Evolutionary conservation across 2,113 vertebrate species (phyloP), one percentile per base, ranked within the genome.

Genomic region (Silurus meridionalis): DNA sequence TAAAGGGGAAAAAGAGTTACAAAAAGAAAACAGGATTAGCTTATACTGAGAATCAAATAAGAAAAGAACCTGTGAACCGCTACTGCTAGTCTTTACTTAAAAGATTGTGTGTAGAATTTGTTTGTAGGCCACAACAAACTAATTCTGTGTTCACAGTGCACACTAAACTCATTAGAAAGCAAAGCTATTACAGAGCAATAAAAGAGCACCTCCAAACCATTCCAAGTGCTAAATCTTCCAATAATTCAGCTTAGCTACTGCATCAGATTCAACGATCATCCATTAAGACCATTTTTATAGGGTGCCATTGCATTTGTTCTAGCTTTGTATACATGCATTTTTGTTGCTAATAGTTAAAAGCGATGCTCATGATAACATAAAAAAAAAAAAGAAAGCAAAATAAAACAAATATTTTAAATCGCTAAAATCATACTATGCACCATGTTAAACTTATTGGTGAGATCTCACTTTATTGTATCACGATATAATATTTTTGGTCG

Each of bases 1-100:
- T 96, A 89, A 95, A 94, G 87, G 90, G 88, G 92, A 94, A 87
- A 92, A 89, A 92, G 71, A 46, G 71, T 89, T 89, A 89, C 48
- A 82, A 48, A 82, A 25, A 60, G 74, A 79, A 83, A 72, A 13
- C 1, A 57, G 23, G 48, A 53, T 77, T 77, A n/a, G 23, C 48
- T 52, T 48, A 50, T 23, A 74, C 46, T 21, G 2, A 13, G 9
- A 52, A 48, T 21, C 48, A 75, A 23, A 71, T 19, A 50, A 71
- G 0, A 37, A 37, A 37, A 37, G 37, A 37, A 37, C 37, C 37
- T 37, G 37, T 37, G 37, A 37, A 37, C 37, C 37, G 37, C 37
- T 37, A 37, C 2, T 37, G 37, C 37, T 37, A 37, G 37, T 37
- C 37, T 37, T 37, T 37, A 37, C 37, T 37, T 37, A 2, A 37